Evolutionary conservation across 2,113 vertebrate species (phyloP), one percentile per base, ranked within the genome.

Genomic region (Cynoglossus semilaevis): DNA sequence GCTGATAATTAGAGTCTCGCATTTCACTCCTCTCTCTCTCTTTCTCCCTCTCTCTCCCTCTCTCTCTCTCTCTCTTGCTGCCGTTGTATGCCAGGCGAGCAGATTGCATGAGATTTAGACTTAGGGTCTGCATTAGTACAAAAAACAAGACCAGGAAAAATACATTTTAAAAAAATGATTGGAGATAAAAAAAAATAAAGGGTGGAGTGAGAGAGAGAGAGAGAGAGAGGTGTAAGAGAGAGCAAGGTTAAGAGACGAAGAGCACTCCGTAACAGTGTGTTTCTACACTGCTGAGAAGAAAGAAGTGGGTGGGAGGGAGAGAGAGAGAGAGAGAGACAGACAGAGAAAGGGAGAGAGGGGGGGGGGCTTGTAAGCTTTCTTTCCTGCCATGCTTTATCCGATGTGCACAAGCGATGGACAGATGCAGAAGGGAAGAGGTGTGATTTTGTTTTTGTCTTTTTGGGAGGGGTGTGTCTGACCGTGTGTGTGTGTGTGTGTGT

Each of bases 41-140:
- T 62, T 74, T 68, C 59, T 18, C 16, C 9, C 45, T 12, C 35
- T 8, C 38, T 47, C 44, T 34, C n/a, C 19, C 43, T 17, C 58
- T 17, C 40, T 15, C 36, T 13, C 61, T 51, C 47, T 19, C 19
- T 44, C 44, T 49, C 22, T 29, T 29, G 22, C 22, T 71, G 53
- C 41, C 35, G 37, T 69, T 70, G 46, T 85, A 73, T 70, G 75
- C 81, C 76, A 85, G 69, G 51, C 64, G 65, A 87, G 68, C 84
- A 84, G 84, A 87, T 88, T 88, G 86, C 72, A 58, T 53, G 81
- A 87, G 80, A 89, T 88, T 88, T 86, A 81, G 74, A 70, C 62
- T 60, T 68, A 48, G 58, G 74, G 67, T 85, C 73, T 66, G 58
- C 48, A 50, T 48, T 51, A 77, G 22, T 56, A 37, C 10, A 44